phyloP scores from a whole-genome alignment of 1,140 invertebrate genomes.

The Muscidifurax raptorellus region DNA sequence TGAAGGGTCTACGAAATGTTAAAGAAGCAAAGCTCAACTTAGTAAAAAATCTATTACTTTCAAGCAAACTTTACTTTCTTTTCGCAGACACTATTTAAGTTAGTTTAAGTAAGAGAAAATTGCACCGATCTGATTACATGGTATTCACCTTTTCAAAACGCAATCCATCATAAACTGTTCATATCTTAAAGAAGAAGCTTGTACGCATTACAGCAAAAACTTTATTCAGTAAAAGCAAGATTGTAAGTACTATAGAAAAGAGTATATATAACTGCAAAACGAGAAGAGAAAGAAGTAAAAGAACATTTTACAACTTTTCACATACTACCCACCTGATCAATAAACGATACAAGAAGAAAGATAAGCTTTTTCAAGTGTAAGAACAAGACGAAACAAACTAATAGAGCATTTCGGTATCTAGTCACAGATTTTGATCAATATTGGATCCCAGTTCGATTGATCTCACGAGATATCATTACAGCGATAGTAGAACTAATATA shows the following conservation, averaged over 20 bases:
- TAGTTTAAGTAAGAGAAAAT: background rate
- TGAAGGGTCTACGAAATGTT: too few species aligned
- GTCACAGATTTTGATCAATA: background rate
- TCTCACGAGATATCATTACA: too few species aligned
- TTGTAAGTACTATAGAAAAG: background rate
- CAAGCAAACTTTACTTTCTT: too few species aligned
- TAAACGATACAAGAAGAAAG: background rate
- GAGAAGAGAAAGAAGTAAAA: background rate
- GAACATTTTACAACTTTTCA: conserved; percentile 3
- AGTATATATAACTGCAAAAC: background rate
- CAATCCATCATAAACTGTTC: conserved; percentile 1
- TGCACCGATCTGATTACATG: background rate
- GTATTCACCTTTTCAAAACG: background rate
- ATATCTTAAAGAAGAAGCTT: background rate
- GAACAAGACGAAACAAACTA: background rate
- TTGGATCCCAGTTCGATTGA: background rate
- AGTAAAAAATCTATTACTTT: too few species aligned
- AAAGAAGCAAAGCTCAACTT: too few species aligned
- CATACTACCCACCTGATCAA: background rate
- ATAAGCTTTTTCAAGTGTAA: background rate
- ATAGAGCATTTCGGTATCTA: background rate
- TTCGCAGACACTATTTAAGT: background rate
- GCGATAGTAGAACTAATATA: too few species aligned
- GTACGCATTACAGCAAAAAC: background rate
- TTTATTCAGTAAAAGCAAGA: conserved; percentile 1